phyloP scores from a whole-genome alignment of 1,140 invertebrate genomes.

The Popillia japonica region DNA sequence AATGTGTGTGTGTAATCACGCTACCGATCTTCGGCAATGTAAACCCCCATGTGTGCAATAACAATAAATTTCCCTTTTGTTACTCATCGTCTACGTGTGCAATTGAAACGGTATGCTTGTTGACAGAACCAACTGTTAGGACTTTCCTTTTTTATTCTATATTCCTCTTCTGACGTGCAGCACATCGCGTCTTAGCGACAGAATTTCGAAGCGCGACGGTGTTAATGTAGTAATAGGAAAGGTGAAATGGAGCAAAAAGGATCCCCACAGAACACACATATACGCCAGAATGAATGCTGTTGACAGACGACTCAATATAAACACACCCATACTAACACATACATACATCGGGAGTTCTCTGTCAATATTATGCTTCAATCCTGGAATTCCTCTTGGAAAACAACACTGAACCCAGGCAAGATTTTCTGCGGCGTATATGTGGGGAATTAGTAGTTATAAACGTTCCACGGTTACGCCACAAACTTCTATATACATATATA shows the following conservation, averaged over 20 bases:
- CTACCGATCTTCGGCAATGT: background rate
- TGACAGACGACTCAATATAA: constrained; percentile 47
- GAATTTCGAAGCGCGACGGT: constrained; percentile 26
- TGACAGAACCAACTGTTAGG: background rate
- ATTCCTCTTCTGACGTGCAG: background rate
- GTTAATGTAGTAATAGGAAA: constrained; percentile 33
- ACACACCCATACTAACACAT: constrained; percentile 34
- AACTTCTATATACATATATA: background rate
- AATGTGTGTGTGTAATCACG: no score
- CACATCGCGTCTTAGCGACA: constrained; percentile 3
- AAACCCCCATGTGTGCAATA: background rate
- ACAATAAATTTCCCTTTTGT: constrained; percentile 2
- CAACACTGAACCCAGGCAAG: constrained; percentile 40
- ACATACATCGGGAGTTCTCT: constrained; percentile 43
- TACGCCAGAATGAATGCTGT: constrained; percentile 39
- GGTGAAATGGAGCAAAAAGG: constrained; percentile 32
- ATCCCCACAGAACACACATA: constrained; percentile 22
- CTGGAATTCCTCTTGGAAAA: constrained; percentile 44
- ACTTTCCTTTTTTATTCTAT: constrained; percentile 13
- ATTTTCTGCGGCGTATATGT: constrained; percentile 13
- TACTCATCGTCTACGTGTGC: constrained; percentile 1
- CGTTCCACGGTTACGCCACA: background rate
- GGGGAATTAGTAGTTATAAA: constrained; percentile 2
- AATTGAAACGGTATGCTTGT: constrained; percentile 22
- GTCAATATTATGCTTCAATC: constrained; percentile 52